Evolutionary conservation across 2,888 invertebrate genomes (phyloP).

Genomic region (Parasteatoda lunata): DNA sequence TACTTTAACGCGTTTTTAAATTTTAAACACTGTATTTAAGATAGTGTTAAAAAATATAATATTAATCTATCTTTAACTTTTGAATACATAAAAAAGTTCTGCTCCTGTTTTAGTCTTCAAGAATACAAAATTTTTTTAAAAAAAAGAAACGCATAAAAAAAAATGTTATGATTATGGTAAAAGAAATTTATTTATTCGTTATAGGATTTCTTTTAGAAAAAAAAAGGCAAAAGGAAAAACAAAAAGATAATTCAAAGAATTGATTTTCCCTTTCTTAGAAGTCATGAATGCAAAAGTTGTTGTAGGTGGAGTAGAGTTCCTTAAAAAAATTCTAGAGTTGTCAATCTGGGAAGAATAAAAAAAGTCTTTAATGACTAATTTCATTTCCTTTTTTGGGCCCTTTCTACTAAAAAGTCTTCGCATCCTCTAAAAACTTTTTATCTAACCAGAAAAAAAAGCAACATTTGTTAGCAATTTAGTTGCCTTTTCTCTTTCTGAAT

Average conservation of each 20-base stretch:
- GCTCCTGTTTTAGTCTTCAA: too few relatives aligned
- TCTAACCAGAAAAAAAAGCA: conserved; percentile 9
- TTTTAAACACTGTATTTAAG: too few relatives aligned
- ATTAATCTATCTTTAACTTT: too few relatives aligned
- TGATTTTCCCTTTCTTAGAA: conserved; percentile 45
- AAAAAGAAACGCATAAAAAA: too few relatives aligned
- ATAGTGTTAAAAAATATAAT: too few relatives aligned
- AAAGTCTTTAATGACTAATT: not conserved
- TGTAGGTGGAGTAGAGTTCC: conserved; percentile 7
- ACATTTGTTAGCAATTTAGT: conserved; percentile 9
- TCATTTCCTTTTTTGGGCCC: not conserved
- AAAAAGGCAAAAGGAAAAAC: not conserved
- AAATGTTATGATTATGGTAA: too few relatives aligned
- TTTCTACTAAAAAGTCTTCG: not conserved
- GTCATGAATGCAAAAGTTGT: conserved; percentile 22
- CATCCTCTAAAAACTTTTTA: not conserved
- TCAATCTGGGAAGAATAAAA: not conserved
- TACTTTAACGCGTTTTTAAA: too few relatives aligned
- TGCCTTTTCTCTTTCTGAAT: conserved; percentile 16
- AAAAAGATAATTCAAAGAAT: conserved; percentile 19
- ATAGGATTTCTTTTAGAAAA: too few relatives aligned
- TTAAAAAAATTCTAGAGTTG: not conserved
- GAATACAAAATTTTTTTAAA: too few relatives aligned
- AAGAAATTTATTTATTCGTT: too few relatives aligned
- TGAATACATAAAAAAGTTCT: too few relatives aligned